A percentile compares a stretch with the other conserved stretches of the same genome.
Conservation (phyloP, 2,797 vertebrate genomes). For the Enteromius treurensis region DNA sequence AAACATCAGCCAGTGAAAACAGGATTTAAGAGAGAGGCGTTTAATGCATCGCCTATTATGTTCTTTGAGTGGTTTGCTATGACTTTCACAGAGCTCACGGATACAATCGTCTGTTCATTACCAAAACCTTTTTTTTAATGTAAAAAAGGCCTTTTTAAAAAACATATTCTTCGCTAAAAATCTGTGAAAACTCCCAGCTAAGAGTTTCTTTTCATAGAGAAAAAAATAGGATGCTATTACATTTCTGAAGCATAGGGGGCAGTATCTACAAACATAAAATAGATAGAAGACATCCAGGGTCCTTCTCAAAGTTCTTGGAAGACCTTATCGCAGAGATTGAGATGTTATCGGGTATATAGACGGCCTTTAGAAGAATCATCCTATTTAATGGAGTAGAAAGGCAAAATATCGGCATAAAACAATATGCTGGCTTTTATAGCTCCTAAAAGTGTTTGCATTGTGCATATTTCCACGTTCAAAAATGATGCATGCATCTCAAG, state of each 20-base stretch:
- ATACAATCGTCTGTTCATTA: constrained; percentile 11
- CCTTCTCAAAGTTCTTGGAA: neutral
- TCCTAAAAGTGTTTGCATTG: neutral
- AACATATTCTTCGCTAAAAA: neutral
- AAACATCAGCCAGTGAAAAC: constrained; percentile 61
- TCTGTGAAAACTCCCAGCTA: neutral
- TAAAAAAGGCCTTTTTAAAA: neutral
- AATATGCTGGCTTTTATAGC: neutral
- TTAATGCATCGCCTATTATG: constrained; percentile 38
- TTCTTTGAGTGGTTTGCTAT: neutral
- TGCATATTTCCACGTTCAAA: neutral
- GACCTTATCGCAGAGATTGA: neutral
- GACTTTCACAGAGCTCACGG: neutral
- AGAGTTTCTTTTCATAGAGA: neutral
- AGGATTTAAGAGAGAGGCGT: constrained; percentile 62
- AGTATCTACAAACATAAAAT: constrained; percentile 74
- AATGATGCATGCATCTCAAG: neutral
- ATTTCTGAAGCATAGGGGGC: constrained; percentile 75
- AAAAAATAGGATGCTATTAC: constrained; percentile 14
- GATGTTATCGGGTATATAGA: neutral
- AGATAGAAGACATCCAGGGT: neutral
- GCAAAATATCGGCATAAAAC: neutral
- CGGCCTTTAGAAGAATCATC: neutral
- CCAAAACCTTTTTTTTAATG: neutral
- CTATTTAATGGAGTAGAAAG: neutral